Evolutionary conservation across 2,113 vertebrate species (phyloP), one percentile per base, ranked within the genome.

Genomic region (Phoxinus phoxinus): DNA sequence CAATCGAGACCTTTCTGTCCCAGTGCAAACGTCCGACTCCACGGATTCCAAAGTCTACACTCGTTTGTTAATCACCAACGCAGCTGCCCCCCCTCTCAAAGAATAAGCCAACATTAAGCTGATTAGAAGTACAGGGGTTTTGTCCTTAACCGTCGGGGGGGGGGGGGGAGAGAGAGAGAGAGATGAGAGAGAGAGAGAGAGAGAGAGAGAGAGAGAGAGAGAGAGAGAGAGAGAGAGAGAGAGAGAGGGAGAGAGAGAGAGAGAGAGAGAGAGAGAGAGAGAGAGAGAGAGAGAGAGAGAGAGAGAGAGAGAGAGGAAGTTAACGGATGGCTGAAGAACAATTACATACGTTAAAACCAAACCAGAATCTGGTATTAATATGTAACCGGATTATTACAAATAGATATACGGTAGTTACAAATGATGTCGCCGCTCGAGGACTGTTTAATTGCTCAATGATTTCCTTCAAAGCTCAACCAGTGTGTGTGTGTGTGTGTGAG

Each of bases 21-120:
- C 89, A 90, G 91, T 91, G 91, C 91, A 94, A 93, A 96, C 51
- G 95, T 32, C 41, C 6, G 93, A 94, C 94, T 95, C 95, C 95
- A 95, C 94, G 96, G 96, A 98, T 97, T 98, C 97, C 97, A 98
- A 98, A 98, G 98, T 98, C 97, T 97, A 97, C 96, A 96, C 96
- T 96, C 96, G 94, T 97, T 97, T 97, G 97, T 98, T 99, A 97
- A 98, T 97, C 96, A 97, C 97, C 97, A 97, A 97, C 96, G 95
- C 94, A 96, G 96, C 97, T 95, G 96, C 97, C 91, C 6, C 37
- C 37, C 91, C 58, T 90, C 91, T 23, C 94, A 94, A 93, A 93
- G 92, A 94, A 92, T 92, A 92, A 91, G 89, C 91, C 92, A 91
- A 89, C 92, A 94, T 93, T 94, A 94, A 93, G 94, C 94, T 93